Conservation (phyloP, 2,797 vertebrate genomes). For the Monodelphis domestica region DNA sequence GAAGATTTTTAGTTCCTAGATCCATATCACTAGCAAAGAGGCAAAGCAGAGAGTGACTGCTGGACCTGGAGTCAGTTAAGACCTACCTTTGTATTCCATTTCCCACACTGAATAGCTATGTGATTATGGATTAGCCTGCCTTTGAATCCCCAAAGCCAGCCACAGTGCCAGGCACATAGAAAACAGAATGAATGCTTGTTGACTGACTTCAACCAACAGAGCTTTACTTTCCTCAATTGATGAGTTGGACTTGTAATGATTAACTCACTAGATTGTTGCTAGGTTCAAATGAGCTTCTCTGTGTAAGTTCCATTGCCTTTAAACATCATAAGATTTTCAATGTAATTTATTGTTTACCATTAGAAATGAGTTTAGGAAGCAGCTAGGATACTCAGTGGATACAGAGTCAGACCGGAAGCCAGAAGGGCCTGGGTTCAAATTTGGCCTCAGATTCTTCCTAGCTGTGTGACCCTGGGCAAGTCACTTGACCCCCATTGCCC, state of each 20-base stretch:
- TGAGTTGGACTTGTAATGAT: not conserved
- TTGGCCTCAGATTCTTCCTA: not conserved
- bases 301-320: not conserved
- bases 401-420: not conserved
- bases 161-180: not conserved
- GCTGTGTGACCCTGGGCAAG: not conserved
- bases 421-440: not conserved
- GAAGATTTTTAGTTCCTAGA: constrained; percentile 72
- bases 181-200: not conserved
- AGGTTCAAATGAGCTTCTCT: not conserved
- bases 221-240: not conserved
- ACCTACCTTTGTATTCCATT: not conserved
- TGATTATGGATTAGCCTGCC: not conserved
- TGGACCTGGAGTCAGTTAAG: not conserved
- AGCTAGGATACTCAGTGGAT: not conserved
- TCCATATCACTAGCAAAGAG: constrained; percentile 50
- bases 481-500: not conserved
- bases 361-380: too few relatives aligned
- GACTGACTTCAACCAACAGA: not conserved
- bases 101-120: not conserved
- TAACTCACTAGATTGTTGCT: not conserved
- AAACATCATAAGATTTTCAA: not conserved
- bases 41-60: not conserved
- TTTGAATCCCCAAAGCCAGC: not conserved
- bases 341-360: too few relatives aligned